Evolutionary conservation across 2,888 invertebrate genomes (phyloP).

Genomic region (Poecilus cupreus): DNA sequence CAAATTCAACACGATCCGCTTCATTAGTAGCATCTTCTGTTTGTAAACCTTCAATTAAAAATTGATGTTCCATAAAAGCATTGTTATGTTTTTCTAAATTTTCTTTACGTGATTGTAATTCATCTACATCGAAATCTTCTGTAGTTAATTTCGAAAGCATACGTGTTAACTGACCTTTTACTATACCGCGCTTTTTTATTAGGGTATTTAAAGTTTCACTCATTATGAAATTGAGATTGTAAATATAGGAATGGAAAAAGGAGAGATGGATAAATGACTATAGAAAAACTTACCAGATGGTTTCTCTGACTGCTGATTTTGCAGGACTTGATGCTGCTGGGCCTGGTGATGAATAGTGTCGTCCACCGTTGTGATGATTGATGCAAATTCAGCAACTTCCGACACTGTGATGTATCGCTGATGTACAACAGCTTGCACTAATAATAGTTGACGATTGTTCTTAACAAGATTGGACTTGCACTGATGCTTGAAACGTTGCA

Average conservation of each 20-base stretch:
- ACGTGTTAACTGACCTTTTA: slow-evolving; percentile 1
- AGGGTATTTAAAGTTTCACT: not conserved
- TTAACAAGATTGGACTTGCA: not conserved
- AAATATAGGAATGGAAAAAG: not conserved
- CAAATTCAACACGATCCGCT: not conserved
- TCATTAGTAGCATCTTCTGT: too few relatives aligned
- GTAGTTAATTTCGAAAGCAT: not conserved
- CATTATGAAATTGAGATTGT: not conserved
- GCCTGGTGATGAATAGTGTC: not conserved
- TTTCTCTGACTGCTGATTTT: not conserved
- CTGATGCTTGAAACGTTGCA: too few relatives aligned
- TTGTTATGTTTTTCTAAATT: not conserved
- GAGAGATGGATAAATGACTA: not conserved
- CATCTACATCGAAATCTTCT: not conserved
- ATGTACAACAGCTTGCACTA: not conserved
- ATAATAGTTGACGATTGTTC: not conserved
- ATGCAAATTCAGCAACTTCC: not conserved
- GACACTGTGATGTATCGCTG: not conserved
- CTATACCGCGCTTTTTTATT: not conserved
- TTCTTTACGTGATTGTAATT: not conserved
- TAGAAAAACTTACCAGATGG: not conserved
- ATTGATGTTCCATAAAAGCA: not conserved
- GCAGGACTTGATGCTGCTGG: too few relatives aligned
- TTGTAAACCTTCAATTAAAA: not conserved
- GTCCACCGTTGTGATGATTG: not conserved